Percentiles rank a stretch among this genome's conserved stretches.
These are phyloP conservation scores for Mallateleia sp. DNA, from an alignment of 2,888 invertebrate genomes.

Conservation along the genomic window DNA sequence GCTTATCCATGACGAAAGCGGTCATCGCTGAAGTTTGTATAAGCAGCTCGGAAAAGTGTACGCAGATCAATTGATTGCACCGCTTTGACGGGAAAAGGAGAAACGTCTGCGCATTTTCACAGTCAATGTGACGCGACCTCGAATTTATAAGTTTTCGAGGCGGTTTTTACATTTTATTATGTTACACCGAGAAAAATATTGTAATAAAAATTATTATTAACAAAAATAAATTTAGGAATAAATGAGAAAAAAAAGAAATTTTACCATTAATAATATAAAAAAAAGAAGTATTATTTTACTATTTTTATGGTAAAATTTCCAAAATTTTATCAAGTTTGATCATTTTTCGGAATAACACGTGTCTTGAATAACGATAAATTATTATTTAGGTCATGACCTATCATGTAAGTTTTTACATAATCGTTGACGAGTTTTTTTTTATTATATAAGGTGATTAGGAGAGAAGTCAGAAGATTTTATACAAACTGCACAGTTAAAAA, in stretches of 20 bases:
- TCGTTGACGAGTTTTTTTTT: conserved; percentile 34
- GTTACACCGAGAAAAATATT: too few relatives aligned
- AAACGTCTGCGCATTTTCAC: conserved; percentile 33
- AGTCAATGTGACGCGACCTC: conserved; percentile 46
- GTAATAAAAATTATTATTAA: too few relatives aligned
- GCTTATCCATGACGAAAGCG: conserved; percentile 73
- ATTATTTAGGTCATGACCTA: conserved; percentile 48
- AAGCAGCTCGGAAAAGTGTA: conserved; percentile 7
- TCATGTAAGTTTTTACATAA: conserved; percentile 58
- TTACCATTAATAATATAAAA: too few relatives aligned
- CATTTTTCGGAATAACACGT: conserved; percentile 45
- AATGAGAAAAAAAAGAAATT: too few relatives aligned
- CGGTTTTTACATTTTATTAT: too few relatives aligned
- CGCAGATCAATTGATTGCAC: conserved; percentile 46
- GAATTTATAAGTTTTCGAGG: background rate
- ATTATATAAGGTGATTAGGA: conserved; percentile 39
- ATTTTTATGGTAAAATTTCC: too few relatives aligned
- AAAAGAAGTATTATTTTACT: too few relatives aligned
- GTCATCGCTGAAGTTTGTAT: conserved; percentile 39
- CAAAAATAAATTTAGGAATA: too few relatives aligned
- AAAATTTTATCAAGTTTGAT: background rate
- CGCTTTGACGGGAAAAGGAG: conserved; percentile 14
- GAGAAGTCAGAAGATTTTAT: conserved; percentile 10
- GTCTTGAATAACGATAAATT: conserved; percentile 26
- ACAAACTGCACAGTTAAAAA: too few relatives aligned